Evolutionary conservation across 1,140 invertebrate species (phyloP), one percentile per base, ranked within the genome.

Genomic region (Lepidotrigona ventralis): DNA sequence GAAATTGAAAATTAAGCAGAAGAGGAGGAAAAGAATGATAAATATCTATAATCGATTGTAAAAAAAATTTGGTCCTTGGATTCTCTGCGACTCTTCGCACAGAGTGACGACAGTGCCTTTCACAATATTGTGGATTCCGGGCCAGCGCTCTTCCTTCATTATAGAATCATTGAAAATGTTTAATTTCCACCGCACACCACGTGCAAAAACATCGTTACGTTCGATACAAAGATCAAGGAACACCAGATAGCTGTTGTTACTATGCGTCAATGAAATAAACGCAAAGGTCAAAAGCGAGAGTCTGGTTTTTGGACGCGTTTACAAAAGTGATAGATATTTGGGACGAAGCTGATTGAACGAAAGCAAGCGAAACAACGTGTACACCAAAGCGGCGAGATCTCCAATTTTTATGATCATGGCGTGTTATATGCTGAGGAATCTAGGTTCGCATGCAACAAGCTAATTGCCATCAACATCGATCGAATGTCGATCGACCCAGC

Each of bases 141-240:
- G 51, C 53, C 68, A 29, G 60, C 46, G 53, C 19, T 78, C 26
- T 0, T 60, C 8, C 15, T 15, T 4, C 4, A 39, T 15, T 46
- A 8, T 26, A 21, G 63, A 8, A n/a, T 23, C 6, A n/a, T 46
- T 5, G 1, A 19, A 54, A 46, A 23, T 60, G 17, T 21, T 17
- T 9, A 0, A 5, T 60, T 12, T 39, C 9, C 23, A 51, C 63
- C 63, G 60, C 66, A 78, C 74, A 54, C 33, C 64, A 54, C 75
- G 66, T 82, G 81, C 81, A 82, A 58, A 70, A 6, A 77, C 64
- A 68, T 29, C 23, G 74, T 26, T 6, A 17, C 33, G 54, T n/a
- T 77, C 74, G 80, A 82, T 69, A 23, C 64, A 83, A 33, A 71
- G 56, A 60, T 39, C 19, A 51, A 71, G 68, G 78, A 72, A 60